Conservation (phyloP, 2,113 vertebrate genomes). For the Cyprinodon tularosa region DNA sequence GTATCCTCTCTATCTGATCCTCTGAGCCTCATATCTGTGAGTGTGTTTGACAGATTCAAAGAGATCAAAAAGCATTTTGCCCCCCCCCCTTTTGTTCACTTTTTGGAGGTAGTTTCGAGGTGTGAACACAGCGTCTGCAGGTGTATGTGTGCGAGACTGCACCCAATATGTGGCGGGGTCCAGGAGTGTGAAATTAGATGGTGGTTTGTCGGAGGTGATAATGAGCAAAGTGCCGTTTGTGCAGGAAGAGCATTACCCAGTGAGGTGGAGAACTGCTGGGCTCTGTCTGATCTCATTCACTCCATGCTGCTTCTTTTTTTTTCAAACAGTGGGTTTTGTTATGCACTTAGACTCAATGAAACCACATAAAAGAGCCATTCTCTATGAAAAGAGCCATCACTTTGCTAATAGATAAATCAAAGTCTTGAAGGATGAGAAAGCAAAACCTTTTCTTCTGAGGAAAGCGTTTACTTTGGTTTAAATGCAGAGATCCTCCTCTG, state of each 20-base stretch:
- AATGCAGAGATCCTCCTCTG: background rate
- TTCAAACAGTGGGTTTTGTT: conserved; percentile 35
- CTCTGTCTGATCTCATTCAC: conserved; percentile 69
- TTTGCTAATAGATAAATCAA: background rate
- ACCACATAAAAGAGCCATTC: conserved; percentile 10
- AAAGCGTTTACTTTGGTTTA: background rate
- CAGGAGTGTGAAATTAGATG: conserved; percentile 76
- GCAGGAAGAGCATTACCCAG: conserved; percentile 65
- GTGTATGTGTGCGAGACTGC: conserved; percentile 49
- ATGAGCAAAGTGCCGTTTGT: conserved; percentile 75
- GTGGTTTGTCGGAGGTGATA: conserved; percentile 77
- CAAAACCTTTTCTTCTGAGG: background rate
- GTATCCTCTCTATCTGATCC: conserved; percentile 68
- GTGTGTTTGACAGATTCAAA: conserved; percentile 28
- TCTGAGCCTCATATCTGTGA: conserved; percentile 31
- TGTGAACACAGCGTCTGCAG: conserved; percentile 63
- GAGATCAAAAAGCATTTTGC: conserved; percentile 35
- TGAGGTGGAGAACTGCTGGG: conserved; percentile 56
- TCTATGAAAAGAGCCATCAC: conserved; percentile 11
- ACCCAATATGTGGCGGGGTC: conserved; percentile 55
- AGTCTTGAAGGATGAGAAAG: background rate
- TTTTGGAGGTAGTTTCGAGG: conserved; percentile 46
- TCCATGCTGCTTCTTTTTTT: conserved; percentile 54
- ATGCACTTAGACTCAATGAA: conserved; percentile 34
- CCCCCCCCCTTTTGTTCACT: conserved; percentile 49